Conservation (phyloP, 1,140 invertebrate genomes). For the Lepidurus arcticus region DNA sequence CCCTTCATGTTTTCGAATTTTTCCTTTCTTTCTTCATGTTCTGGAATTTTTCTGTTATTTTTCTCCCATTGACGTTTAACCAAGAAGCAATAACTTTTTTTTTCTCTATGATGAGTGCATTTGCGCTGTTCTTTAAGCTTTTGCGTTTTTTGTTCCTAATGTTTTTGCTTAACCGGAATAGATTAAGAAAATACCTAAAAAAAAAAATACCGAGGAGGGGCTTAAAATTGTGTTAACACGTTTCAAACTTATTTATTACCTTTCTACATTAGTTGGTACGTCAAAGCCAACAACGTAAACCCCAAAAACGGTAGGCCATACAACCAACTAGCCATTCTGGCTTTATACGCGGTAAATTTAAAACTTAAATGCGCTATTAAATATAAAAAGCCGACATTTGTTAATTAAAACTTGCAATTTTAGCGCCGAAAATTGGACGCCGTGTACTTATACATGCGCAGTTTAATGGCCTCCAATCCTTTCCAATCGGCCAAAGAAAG, state of each 20-base stretch:
- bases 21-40: background rate
- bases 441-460: slow-evolving; percentile 95
- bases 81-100: too few relatives aligned
- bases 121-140: background rate
- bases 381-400: background rate
- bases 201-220: too few relatives aligned
- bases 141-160: background rate
- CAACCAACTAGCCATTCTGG: slow-evolving; percentile 88
- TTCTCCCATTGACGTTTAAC: background rate
- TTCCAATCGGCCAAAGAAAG: slow-evolving; percentile 83
- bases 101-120: too few relatives aligned
- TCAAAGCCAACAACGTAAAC: slow-evolving; percentile 86
- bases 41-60: background rate
- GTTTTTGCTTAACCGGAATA: background rate
- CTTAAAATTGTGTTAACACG: background rate
- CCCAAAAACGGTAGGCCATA: slow-evolving; percentile 92
- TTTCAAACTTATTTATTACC: background rate
- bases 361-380: background rate
- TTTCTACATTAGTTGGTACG: slow-evolving; percentile 62
- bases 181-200: background rate
- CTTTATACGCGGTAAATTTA: slow-evolving; percentile 74
- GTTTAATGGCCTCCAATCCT: slow-evolving; percentile 87
- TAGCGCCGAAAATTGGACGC: slow-evolving; percentile 89
- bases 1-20: background rate
- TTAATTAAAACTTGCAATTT: slow-evolving; percentile 40